phyloP scores from a whole-genome alignment of 2,113 vertebrate species.

The Cygnus atratus region DNA sequence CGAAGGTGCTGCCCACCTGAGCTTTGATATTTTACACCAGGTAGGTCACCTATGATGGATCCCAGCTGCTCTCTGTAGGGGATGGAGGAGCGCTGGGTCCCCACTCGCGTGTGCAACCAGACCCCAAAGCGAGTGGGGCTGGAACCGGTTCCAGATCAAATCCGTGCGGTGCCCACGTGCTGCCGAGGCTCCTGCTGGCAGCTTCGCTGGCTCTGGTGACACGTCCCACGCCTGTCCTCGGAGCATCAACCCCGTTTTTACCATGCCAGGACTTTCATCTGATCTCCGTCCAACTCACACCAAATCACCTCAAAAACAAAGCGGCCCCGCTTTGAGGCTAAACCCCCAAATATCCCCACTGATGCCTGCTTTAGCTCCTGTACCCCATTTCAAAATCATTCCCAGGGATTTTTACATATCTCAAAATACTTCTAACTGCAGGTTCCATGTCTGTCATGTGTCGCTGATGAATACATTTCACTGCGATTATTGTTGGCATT shows the following conservation, averaged over 20 bases:
- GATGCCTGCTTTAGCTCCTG: not conserved
- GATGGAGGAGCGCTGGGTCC: not conserved
- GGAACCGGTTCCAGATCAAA: not conserved
- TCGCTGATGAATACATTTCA: not conserved
- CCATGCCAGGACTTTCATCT: not conserved
- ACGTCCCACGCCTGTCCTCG: rapidly evolving
- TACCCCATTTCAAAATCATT: not conserved
- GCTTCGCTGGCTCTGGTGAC: not conserved
- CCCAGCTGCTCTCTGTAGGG: not conserved
- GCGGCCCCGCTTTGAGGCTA: not conserved
- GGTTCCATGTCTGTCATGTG: not conserved
- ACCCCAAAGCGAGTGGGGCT: not conserved
- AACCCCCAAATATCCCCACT: not conserved
- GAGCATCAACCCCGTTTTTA: not conserved
- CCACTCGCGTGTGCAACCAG: not conserved
- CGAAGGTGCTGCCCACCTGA: not conserved
- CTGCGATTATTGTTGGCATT: not conserved
- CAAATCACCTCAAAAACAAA: not conserved
- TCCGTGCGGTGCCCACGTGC: rapidly evolving
- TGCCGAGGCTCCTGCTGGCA: rapidly evolving
- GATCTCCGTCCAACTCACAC: not conserved
- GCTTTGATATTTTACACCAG: not conserved
- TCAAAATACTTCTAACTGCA: slow-evolving; percentile 13
- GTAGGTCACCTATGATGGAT: not conserved
- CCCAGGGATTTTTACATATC: not conserved